Conservation (phyloP, 2,797 vertebrate genomes). For the Eremophila alpestris region DNA sequence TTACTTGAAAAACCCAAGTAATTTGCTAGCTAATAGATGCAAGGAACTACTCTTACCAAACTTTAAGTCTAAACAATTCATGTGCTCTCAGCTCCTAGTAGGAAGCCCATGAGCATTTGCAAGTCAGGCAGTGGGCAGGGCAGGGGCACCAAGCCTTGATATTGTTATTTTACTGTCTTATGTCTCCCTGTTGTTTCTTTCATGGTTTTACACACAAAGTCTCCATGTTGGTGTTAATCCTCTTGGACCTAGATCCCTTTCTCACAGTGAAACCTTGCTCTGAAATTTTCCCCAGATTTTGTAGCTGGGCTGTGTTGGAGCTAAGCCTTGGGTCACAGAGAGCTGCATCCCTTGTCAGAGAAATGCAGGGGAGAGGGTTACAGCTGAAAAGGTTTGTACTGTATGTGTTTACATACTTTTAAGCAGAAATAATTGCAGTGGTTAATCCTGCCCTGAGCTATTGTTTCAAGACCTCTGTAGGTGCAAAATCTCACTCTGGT, state of each 20-base stretch:
- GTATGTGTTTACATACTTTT: not conserved
- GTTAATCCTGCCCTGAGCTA: not conserved
- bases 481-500: not conserved
- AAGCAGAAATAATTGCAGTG: not conserved
- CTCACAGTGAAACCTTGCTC: not conserved
- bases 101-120: not conserved
- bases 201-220: not conserved
- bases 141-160: accelerated
- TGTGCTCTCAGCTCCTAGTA: not conserved
- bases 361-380: not conserved
- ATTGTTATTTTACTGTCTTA: not conserved
- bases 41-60: not conserved
- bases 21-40: not conserved
- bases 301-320: not conserved
- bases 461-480: not conserved
- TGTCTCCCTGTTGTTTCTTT: not conserved
- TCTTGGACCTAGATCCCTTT: not conserved
- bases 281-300: not conserved
- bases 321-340: not conserved
- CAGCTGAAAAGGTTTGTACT: not conserved
- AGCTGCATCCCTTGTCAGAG: not conserved
- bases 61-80: not conserved
- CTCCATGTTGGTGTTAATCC: not conserved
- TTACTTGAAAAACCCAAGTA: not conserved
- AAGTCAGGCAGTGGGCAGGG: not conserved